Base-by-base conservation (phyloP, 2,797 vertebrate genomes). In the Xenopus petersii region DNA sequence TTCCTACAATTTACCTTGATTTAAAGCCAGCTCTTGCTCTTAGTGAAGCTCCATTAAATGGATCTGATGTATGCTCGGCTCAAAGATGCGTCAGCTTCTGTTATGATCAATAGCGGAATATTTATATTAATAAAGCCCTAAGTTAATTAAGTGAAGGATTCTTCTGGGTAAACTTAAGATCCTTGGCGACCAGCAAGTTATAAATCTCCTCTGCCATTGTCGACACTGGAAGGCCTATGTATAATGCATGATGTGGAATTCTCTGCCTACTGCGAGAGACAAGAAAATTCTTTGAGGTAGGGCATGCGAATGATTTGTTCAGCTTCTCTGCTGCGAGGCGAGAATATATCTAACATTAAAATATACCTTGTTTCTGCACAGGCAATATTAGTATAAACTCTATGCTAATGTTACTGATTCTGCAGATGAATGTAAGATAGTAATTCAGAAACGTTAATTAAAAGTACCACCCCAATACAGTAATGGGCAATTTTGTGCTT, bases 101-200 rank as follows among this genome's bases (percentile, higher is more conserved):
- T 87, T 87, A 89, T 95, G 94, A 98, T 98, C 95, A 96, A 97
- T 97, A 95, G 93, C 81, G 89, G 91, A 93, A 95, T 95, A 95
- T 97, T 96, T 97, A 93, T 95, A 96, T 98, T 97, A 96, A 96
- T 96, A 96, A 94, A 95, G 91, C 87, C 81, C 83, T 80, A 81
- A 92, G 91, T 94, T 97, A 96, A 98, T 98, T 97, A 95, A 96
- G 97, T 98, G 92, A 95, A 91, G 89, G 70, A 87, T 89, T 91
- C 92, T 93, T 92, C 88, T 89, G 88, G 89, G 88, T 89, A 89
- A 91, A 89, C 88, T 92, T 91, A 90, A 92, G 91, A 89, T 89
- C 90, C 89, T 89, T 87, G 87, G 85, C 87, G 88, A 89, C 91
- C 91, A 88, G 86, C 87, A 89, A 83, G 69, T 80, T 83, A 92